Conservation (phyloP, 2,113 vertebrate species). For the Platanista minor region DNA sequence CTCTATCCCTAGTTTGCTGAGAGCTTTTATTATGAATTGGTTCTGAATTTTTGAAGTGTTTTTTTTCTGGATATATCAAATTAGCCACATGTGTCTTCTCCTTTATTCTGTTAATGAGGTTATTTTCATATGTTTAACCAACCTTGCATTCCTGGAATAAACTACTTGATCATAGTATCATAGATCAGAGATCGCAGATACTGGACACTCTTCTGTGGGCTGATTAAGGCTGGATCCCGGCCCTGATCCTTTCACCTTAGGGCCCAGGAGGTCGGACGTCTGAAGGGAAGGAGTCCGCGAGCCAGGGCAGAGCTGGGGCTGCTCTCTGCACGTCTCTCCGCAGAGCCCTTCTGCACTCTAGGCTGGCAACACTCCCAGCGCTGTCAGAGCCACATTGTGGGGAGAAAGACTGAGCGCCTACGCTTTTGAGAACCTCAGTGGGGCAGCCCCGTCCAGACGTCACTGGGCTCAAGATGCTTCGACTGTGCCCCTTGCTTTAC, state of each 20-base stretch:
- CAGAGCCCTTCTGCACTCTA: no score
- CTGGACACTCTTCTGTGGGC: rapidly evolving
- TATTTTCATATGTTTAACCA: neutral
- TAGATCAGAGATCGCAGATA: neutral
- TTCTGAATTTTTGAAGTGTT: neutral
- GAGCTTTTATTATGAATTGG: neutral
- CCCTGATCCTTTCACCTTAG: no score
- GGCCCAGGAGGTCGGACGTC: rapidly evolving
- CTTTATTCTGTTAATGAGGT: neutral
- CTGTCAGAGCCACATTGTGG: rapidly evolving
- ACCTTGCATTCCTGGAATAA: neutral
- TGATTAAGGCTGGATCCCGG: rapidly evolving
- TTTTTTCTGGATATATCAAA: neutral
- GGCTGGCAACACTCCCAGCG: neutral
- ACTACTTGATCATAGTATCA: neutral
- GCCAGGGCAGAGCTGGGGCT: rapidly evolving
- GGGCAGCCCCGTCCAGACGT: neutral
- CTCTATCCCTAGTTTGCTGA: neutral
- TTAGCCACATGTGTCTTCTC: neutral
- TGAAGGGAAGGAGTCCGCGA: neutral
- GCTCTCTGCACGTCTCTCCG: rapidly evolving
- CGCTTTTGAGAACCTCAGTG: rapidly evolving
- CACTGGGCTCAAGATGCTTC: neutral
- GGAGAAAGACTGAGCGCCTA: neutral
- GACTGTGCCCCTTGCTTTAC: rapidly evolving